Evolutionary conservation across 2,888 invertebrate species (phyloP).

Genomic region (Rotaria sp.): DNA sequence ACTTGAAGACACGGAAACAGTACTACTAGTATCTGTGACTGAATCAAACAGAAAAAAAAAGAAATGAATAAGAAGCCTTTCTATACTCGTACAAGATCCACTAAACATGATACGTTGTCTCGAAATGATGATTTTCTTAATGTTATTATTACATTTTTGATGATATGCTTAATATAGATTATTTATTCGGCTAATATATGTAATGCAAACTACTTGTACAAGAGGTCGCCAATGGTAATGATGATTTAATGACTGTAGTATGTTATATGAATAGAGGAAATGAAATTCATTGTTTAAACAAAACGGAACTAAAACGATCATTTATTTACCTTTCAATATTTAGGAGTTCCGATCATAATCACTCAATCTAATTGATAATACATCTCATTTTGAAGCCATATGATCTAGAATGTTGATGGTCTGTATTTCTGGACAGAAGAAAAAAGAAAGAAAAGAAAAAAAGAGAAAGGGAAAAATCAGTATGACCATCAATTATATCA

Average conservation of each 20-base stretch:
- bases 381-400: neutral
- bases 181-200: neutral
- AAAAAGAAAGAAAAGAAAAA: neutral
- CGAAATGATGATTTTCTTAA: neutral
- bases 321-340: no score
- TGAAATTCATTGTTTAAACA: no score
- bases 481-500: neutral
- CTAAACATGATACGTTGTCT: neutral
- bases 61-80: neutral
- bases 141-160: neutral
- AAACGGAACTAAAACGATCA: no score
- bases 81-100: neutral
- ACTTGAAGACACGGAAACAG: neutral
- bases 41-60: neutral
- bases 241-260: no score
- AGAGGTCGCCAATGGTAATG: no score
- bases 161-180: neutral
- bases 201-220: neutral
- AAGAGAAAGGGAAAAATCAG: neutral
- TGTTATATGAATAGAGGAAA: no score
- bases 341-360: no score
- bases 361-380: no score
- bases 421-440: neutral
- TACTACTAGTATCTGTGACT: neutral
- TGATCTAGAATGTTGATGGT: neutral